Conservation (phyloP, 2,797 vertebrate genomes). For the Takifugu rubripes region DNA sequence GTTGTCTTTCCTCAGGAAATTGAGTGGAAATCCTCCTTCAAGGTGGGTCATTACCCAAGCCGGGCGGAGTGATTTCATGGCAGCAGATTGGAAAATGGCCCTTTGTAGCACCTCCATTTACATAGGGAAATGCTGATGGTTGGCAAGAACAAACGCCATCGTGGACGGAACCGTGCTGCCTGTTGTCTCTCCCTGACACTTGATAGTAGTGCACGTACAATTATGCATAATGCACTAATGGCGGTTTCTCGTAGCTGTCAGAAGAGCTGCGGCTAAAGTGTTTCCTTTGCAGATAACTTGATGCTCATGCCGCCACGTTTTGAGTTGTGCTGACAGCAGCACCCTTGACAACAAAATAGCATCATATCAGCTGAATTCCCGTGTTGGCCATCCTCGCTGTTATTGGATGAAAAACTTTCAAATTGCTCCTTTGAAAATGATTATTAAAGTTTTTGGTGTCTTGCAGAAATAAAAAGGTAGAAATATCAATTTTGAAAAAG, state of each 20-base stretch:
- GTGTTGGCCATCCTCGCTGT: conserved; percentile 76
- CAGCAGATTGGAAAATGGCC: conserved; percentile 93
- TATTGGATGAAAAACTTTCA: conserved; percentile 57
- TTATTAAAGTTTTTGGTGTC: conserved; percentile 27
- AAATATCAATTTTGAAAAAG: not conserved
- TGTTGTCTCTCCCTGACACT: conserved; percentile 94
- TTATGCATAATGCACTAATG: conserved; percentile 99
- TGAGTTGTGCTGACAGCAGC: conserved; percentile 91
- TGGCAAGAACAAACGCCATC: conserved; percentile 85
- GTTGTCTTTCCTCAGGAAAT: conserved; percentile 65
- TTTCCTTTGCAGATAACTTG: conserved; percentile 89
- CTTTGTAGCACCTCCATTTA: conserved; percentile 90
- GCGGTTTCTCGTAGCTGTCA: conserved; percentile 95
- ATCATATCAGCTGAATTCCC: conserved; percentile 85
- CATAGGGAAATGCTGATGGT: conserved; percentile 98
- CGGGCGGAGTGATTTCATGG: conserved; percentile 88
- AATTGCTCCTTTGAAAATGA: conserved; percentile 35
- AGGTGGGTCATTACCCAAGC: conserved; percentile 74
- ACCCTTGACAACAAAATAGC: conserved; percentile 93
- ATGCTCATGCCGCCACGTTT: conserved; percentile 82
- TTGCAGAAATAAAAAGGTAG: conserved; percentile 15
- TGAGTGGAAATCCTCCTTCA: conserved; percentile 64
- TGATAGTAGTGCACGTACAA: conserved; percentile 85
- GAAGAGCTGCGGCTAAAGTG: conserved; percentile 85
- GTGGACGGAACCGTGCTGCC: conserved; percentile 81